Evolutionary conservation across 2,888 invertebrate species (phyloP).

Genomic region (Aspidiotus rigidus): DNA sequence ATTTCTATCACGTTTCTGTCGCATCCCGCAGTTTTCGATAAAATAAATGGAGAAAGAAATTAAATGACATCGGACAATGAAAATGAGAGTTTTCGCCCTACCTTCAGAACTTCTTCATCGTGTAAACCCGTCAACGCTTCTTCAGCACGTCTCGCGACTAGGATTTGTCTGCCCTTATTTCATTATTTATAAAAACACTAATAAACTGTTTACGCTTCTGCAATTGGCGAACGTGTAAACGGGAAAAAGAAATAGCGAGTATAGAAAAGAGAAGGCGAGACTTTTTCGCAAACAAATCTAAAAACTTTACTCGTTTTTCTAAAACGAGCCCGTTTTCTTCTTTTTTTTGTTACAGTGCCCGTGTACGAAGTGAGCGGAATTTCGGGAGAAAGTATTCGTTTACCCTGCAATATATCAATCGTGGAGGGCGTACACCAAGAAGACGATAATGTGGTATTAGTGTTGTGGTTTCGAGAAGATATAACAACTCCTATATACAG

Average conservation of each 20-base stretch:
- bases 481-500: constrained; percentile 84
- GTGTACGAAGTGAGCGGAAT: constrained; percentile 68
- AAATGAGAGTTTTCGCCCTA: background rate
- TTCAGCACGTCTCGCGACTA: too few species aligned
- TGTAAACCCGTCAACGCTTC: background rate
- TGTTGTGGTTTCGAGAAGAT: constrained; percentile 84
- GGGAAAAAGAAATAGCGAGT: background rate
- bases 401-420: constrained; percentile 83
- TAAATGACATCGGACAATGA: constrained; percentile 2
- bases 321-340: constrained; percentile 6
- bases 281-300: constrained; percentile 12
- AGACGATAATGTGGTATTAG: constrained; percentile 71
- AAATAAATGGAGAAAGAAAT: constrained; percentile 2
- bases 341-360: constrained; percentile 53
- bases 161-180: background rate
- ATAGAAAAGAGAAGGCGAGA: constrained; percentile 7
- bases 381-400: constrained; percentile 71
- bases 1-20: constrained; percentile 2
- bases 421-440: constrained; percentile 49
- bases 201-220: constrained; percentile 19
- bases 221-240: background rate
- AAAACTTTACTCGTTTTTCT: constrained; percentile 8
- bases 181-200: background rate
- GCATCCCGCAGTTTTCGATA: background rate
- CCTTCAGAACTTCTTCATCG: background rate